These are phyloP conservation scores for Acyrthosiphon pisum DNA, from an alignment of 1,140 invertebrate species.

Conservation along the genomic window DNA sequence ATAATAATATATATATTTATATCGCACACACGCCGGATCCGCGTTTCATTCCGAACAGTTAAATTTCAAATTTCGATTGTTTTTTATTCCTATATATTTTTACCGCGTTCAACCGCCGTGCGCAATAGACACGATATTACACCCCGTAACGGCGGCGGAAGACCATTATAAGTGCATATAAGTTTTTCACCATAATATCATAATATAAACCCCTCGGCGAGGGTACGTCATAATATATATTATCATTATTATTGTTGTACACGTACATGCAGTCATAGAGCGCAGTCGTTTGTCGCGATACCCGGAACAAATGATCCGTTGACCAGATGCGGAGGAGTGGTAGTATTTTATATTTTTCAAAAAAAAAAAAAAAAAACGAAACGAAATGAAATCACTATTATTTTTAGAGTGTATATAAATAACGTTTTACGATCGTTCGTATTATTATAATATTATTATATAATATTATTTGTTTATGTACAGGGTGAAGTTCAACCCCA, in stretches of 20 bases:
- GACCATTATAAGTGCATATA: constrained; percentile 19
- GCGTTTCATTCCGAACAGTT: constrained; percentile 52
- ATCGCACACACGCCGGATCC: background rate
- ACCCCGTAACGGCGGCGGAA: constrained; percentile 19
- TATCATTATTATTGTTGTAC: background rate
- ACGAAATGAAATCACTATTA: constrained; percentile 43
- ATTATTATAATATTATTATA: background rate
- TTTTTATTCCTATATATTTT: background rate
- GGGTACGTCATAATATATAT: constrained; percentile 8
- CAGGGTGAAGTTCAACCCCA: constrained; percentile 43
- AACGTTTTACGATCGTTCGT: constrained; percentile 42
- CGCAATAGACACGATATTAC: background rate
- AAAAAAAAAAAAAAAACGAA: background rate
- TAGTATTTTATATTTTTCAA: constrained; percentile 7
- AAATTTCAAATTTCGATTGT: constrained; percentile 33
- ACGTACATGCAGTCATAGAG: background rate
- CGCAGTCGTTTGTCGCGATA: background rate
- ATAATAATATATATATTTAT: background rate
- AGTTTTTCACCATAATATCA: background rate
- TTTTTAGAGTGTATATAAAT: constrained; percentile 53
- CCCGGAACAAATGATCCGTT: constrained; percentile 56
- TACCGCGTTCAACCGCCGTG: background rate
- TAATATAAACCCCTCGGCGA: background rate
- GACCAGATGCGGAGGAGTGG: background rate
- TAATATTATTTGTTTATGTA: background rate